Evolutionary conservation across 2,113 vertebrate genomes (phyloP), one percentile per base, ranked within the genome.

Genomic region (Falco punctatus): DNA sequence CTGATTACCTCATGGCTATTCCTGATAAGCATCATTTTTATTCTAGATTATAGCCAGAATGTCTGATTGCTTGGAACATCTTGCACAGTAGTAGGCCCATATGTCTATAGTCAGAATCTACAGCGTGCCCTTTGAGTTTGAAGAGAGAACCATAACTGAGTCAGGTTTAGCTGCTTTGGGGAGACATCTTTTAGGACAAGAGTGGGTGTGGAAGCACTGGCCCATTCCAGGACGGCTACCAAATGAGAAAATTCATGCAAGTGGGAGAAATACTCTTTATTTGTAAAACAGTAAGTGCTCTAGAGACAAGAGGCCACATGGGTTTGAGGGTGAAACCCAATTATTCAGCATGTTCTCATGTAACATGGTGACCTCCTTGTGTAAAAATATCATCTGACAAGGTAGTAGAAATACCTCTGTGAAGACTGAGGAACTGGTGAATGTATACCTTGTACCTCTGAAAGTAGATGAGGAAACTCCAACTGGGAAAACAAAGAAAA

Each of bases 61-160:
- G 64, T 72, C 70, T 94, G 92, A 85, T 52, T 73, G 78, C 92
- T 75, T 80, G 70, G 66, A 96, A 92, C 85, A 96, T 96, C 93
- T 96, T 96, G 94, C 73, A 88, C 80, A 88, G 72, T 52, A 81
- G 59, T 72, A 91, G 62, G 78, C 51, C 85, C 93, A 73, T 94
- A 95, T 96, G 90, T 77, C 89, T 94, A 24, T 21, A 14, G 1
- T 82, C 85, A 92, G 74, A 90, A 93, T 95, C 54, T 77, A 92
- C 46, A 32, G 71, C 85, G 30, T 72, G 78, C 71, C 90, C 92
- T 96, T 96, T 82, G 74, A 90, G 96, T 97, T 65, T 88, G 79
- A 93, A 62, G 74, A 61, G 22, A 51, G 51, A 95, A 81, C 52
- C 54, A 12, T 83, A 80, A 42, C 84, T 82, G 81, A 88, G 54